Base-by-base conservation (phyloP, 2,888 invertebrate genomes). In the Drosophila emarginata region DNA sequence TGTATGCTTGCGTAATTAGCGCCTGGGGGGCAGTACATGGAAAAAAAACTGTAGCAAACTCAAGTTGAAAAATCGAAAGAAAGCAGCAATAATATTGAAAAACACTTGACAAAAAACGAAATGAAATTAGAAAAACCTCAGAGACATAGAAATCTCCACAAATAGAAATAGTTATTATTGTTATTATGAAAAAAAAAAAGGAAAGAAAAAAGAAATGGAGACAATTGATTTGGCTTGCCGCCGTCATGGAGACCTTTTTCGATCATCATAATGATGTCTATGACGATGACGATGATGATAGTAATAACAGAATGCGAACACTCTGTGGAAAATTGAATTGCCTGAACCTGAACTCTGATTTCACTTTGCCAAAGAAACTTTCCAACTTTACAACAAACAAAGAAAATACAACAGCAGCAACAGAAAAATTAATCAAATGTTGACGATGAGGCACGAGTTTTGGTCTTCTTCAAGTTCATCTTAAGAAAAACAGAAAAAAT, bases 211-310 rank as follows among this genome's bases (percentile, higher is more conserved):
- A 32, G 54, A 54, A 54, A 54, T 36, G 54, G 73, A 87, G 67
- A 85, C 87, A 82, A 87, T 82, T 82, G 86, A 82, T 82, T 82
- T 82, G 81, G 72, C 86, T 87, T 82, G 81, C 81, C 82, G 82
- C 59, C 68, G 36, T 54, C 54, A 54, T 36, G 54, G 32, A 68
- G 62, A 83, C 81, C 85, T 87, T 84, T 76, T 68, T 78, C 85
- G 70, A 72, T 69, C 67, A 45, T 45, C 40, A 45, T 45, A 15
- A 71, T 75, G 56, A 53, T 71, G 18, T 18, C 18, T 15, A 45
- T 11, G 40, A 45, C 2, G 40, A 45, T 18, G 40, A 45, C 9
- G 40, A 45, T 45, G 18, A 45, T 45, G 39, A 57, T 36, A 57
- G 64, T 80, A 78, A 78, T 80, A 77, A 69, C 80, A 78, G 80